A percentile compares a stretch with the other conserved stretches of the same genome.
Evolutionary conservation across 2,888 invertebrate genomes (phyloP).

Genomic region (Galerucella pusilla): DNA sequence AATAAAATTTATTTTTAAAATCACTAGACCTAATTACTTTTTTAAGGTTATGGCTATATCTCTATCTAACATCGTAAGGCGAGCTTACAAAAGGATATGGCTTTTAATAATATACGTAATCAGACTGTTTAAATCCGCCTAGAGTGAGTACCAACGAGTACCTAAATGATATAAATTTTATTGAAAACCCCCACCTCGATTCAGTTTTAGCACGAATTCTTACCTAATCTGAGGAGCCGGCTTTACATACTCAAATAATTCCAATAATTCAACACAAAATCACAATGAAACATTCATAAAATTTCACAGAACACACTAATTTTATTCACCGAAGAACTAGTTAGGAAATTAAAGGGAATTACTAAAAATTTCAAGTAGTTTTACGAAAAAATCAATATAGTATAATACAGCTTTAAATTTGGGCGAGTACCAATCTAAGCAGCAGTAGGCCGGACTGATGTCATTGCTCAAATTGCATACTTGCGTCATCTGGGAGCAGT

Average conservation of each 20-base stretch:
- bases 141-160: neutral
- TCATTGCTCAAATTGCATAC: conserved; percentile 21
- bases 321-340: conserved; percentile 30
- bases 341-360: conserved; percentile 40
- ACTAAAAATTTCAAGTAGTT: conserved; percentile 48
- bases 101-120: conserved; percentile 16
- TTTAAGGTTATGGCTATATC: conserved; percentile 24
- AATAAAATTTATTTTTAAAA: neutral
- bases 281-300: conserved; percentile 39
- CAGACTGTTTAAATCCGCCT: neutral
- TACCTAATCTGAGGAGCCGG: conserved; percentile 50
- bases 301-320: conserved; percentile 33
- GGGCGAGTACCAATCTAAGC: conserved; percentile 53
- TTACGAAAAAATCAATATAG: conserved; percentile 56
- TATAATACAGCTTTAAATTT: conserved; percentile 55
- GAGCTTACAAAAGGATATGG: conserved; percentile 15
- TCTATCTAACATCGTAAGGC: neutral
- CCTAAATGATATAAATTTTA: conserved; percentile 20
- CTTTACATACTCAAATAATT: conserved; percentile 40
- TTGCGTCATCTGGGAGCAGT: conserved; percentile 30
- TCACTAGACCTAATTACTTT: neutral
- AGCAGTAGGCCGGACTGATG: conserved; percentile 28
- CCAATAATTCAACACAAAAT: conserved; percentile 47
- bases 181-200: conserved; percentile 39
- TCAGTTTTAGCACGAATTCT: conserved; percentile 34